phyloP scores from a whole-genome alignment of 2,113 vertebrate genomes.

The Bungarus multicinctus region DNA sequence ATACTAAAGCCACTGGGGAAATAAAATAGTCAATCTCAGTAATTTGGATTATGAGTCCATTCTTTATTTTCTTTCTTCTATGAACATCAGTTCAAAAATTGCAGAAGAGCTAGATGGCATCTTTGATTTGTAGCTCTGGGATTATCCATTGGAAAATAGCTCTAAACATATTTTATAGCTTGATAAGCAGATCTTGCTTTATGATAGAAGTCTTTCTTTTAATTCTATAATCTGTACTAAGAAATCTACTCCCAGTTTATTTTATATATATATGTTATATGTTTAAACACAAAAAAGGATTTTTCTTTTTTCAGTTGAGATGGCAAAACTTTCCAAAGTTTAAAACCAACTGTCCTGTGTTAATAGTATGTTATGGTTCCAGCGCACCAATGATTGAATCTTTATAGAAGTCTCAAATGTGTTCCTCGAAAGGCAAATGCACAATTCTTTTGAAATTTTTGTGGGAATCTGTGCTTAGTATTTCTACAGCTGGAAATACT shows the following conservation, averaged over 20 bases:
- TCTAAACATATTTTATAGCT: not conserved
- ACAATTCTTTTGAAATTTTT: not conserved
- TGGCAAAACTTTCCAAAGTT: not conserved
- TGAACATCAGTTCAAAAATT: not conserved
- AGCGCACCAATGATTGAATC: not conserved
- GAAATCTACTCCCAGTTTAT: not conserved
- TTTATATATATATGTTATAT: not conserved
- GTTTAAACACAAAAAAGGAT: not conserved
- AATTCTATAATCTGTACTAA: not conserved
- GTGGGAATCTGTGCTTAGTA: not conserved
- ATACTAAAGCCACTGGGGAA: not conserved
- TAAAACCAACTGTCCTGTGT: not conserved
- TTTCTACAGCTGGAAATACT: not conserved
- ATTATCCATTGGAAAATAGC: not conserved
- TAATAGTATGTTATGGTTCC: not conserved
- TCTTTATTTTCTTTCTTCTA: not conserved
- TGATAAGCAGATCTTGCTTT: not conserved
- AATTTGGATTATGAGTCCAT: not conserved
- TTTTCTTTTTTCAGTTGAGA: not conserved
- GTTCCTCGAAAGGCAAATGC: not conserved
- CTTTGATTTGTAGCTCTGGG: not conserved
- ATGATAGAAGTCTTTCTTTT: not conserved
- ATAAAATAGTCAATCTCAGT: not conserved
- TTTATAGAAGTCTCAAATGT: not conserved
- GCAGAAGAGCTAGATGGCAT: not conserved